Conservation (phyloP, 1,140 invertebrate species). For the honey bee (Apis mellifera) region DNA sequence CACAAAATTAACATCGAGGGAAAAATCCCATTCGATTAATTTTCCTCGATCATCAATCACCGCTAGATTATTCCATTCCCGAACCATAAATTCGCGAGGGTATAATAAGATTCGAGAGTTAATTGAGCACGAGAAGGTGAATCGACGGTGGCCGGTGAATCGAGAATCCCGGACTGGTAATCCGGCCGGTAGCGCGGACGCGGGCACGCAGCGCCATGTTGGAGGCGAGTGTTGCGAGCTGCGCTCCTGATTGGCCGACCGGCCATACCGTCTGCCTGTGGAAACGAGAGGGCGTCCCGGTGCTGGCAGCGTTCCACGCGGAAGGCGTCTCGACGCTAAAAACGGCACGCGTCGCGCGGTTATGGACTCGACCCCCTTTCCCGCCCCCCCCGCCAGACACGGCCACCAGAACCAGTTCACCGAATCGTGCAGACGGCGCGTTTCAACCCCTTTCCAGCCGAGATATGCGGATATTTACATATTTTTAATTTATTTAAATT, state of each 20-base stretch:
- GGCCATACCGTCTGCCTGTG: slow-evolving; percentile 65
- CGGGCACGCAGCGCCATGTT: slow-evolving; percentile 75
- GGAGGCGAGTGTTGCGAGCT: slow-evolving; percentile 66
- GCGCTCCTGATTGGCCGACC: slow-evolving; percentile 71
- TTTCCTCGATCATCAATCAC: not conserved
- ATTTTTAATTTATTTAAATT: no score
- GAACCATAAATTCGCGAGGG: not conserved
- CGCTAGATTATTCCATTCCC: not conserved
- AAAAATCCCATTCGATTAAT: not conserved
- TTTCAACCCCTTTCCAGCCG: slow-evolving; percentile 4
- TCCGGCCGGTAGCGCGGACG: slow-evolving; percentile 58
- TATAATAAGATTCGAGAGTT: not conserved
- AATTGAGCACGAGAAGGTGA: not conserved
- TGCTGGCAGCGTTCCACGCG: slow-evolving; percentile 62
- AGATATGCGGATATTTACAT: not conserved
- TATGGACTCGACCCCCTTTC: slow-evolving; percentile 61
- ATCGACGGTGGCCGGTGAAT: not conserved
- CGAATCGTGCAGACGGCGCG: slow-evolving; percentile 5
- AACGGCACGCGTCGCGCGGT: slow-evolving; percentile 77
- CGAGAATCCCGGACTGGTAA: not conserved
- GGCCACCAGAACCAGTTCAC: slow-evolving; percentile 11
- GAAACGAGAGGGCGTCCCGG: slow-evolving; percentile 68
- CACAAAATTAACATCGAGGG: no score
- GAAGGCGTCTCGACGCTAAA: slow-evolving; percentile 76
- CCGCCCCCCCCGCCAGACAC: not conserved